Evolutionary conservation across 2,113 vertebrate genomes (phyloP), one percentile per base, ranked within the genome.

Genomic region (Mohoua ochrocephala): DNA sequence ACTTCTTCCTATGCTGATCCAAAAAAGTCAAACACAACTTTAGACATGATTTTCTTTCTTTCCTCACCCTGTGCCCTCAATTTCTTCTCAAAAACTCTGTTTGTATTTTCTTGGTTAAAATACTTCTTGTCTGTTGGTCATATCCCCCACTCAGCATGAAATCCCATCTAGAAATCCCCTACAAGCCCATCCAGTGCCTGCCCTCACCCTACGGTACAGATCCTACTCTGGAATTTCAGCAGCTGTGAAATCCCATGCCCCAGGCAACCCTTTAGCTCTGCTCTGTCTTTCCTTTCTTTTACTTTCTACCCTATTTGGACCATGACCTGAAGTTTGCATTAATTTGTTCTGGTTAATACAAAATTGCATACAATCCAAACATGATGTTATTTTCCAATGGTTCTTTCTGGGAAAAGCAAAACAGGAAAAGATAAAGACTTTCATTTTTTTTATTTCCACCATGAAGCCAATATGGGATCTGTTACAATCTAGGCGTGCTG

Each of bases 301-400:
- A 21, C 42, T 79, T 87, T 87, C 33, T 68, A 56, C 68, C 8
- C 22, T 54, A 23, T 61, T 77, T 88, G 45, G 49, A 90, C 67
- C 87, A 83, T 90, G 75, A 81, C 84, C 47, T 80, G 33, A 88
- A 70, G 84, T 94, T 93, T 77, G 39, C 67, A 84, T 77, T 90
- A 37, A 94, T 93, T 96, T 82, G 57, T 95, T 95, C 80, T 76
- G 84, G 70, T 85, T 90, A 88, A 90, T 61, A 71, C 44, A 69
- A 87, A 88, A 84, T 61, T 10, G 1, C 60, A 77, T 23, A 60
- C 67, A 80, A 37, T 60, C 53, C 33, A 74, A 78, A 76, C 37
- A 42, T 37, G 31, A 89, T 87, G 96, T 87, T 57, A 37, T 87
- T 83, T 87, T 50, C 13, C 7, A 90, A 42, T 35, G 20, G 11